Conservation (phyloP, 2,888 invertebrate genomes). For the Synanthedon myopaeformis region DNA sequence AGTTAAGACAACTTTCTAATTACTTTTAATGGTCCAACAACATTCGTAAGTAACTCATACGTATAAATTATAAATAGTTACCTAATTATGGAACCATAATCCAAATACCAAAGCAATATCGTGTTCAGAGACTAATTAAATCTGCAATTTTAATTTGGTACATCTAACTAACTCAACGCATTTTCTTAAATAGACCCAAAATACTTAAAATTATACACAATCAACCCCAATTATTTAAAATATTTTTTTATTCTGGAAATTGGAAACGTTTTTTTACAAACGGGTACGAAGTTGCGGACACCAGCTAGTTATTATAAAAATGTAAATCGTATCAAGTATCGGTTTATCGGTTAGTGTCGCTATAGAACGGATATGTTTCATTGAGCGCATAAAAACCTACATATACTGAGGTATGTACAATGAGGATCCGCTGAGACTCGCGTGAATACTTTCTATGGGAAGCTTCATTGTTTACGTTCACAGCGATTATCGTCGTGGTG, state of each 20-base stretch:
- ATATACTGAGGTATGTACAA: background rate
- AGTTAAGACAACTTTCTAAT: no score
- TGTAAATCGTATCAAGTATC: background rate
- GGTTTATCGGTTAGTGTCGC: background rate
- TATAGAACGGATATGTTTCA: background rate
- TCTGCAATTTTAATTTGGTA: background rate
- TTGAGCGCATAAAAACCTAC: background rate
- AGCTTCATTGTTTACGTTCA: constrained; percentile 29
- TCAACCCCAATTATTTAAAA: no score
- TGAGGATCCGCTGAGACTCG: constrained; percentile 7
- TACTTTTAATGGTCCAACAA: no score
- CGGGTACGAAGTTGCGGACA: no score
- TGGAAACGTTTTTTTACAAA: no score
- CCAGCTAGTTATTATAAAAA: no score
- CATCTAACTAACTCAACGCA: background rate
- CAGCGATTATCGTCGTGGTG: background rate
- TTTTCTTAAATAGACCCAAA: background rate
- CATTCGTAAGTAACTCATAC: background rate
- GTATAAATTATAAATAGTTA: background rate
- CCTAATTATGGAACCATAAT: background rate
- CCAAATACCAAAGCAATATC: background rate
- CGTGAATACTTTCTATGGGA: constrained; percentile 56
- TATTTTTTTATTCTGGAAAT: no score
- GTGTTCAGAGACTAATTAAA: background rate
- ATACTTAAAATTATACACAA: background rate